phyloP scores from a whole-genome alignment of 2,888 invertebrate genomes.

The Synergus laeviventris region DNA sequence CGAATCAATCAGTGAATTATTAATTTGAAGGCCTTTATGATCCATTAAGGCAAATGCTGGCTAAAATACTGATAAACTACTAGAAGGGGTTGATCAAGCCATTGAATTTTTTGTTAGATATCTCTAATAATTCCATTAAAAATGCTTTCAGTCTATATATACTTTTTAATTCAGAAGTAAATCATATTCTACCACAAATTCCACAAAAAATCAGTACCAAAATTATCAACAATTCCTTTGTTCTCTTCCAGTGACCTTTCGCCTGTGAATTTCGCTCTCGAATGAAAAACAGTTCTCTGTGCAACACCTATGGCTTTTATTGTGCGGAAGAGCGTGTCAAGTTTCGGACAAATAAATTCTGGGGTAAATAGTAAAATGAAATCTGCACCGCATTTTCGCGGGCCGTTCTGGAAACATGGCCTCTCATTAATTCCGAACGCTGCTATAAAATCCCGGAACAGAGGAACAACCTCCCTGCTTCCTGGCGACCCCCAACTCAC shows the following conservation, averaged over 20 bases:
- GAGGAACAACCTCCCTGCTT: slow-evolving; percentile 59
- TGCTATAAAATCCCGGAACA: slow-evolving; percentile 64
- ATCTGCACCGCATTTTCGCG: slow-evolving; percentile 63
- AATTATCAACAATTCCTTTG: neutral
- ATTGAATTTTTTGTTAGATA: neutral
- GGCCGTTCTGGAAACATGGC: slow-evolving; percentile 66
- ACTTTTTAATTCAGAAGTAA: neutral
- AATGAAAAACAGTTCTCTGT: neutral
- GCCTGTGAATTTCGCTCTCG: neutral
- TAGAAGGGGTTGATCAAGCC: neutral
- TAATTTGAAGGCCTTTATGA: neutral
- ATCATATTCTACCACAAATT: neutral
- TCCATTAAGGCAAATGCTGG: neutral
- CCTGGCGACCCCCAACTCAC: slow-evolving; percentile 47
- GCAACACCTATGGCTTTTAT: slow-evolving; percentile 14
- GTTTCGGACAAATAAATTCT: slow-evolving; percentile 62
- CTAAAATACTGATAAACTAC: neutral
- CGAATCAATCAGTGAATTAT: neutral
- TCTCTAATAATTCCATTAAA: neutral
- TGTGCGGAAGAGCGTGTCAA: slow-evolving; percentile 30
- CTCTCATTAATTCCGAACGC: slow-evolving; percentile 68
- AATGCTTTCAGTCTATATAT: neutral
- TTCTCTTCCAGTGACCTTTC: neutral
- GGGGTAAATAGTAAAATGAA: slow-evolving; percentile 68
- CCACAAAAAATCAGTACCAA: neutral